Evolutionary conservation across 1,140 invertebrate species (phyloP).

Genomic region (Maniola jurtina): DNA sequence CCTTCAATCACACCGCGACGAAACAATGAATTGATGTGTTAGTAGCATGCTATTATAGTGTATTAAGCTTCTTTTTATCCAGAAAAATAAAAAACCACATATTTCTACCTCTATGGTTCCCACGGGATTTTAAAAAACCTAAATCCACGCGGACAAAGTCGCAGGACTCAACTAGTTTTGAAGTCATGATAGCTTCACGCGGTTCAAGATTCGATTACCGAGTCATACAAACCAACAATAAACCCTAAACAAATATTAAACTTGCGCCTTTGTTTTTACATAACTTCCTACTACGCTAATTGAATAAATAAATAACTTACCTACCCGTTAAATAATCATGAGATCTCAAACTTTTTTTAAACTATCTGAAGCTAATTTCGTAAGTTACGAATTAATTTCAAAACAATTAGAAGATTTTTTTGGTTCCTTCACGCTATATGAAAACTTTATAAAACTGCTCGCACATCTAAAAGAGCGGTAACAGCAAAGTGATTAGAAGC

Average conservation of each 20-base stretch:
- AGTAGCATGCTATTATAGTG: too few species aligned
- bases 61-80: too few species aligned
- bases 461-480: too few species aligned
- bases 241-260: neutral
- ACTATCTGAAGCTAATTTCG: conserved; percentile 13
- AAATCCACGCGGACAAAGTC: too few species aligned
- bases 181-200: neutral
- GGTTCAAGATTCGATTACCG: conserved; percentile 21
- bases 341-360: conserved; percentile 1
- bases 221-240: neutral
- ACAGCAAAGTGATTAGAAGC: too few species aligned
- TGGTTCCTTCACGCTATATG: neutral
- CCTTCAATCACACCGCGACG: too few species aligned
- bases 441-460: neutral
- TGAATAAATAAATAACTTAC: conserved; percentile 15
- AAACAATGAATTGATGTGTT: too few species aligned
- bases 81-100: too few species aligned
- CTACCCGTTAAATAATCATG: conserved; percentile 18
- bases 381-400: conserved; percentile 8
- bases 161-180: too few species aligned
- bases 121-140: too few species aligned
- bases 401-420: conserved; percentile 12
- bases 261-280: neutral
- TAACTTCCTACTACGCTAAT: conserved; percentile 22
- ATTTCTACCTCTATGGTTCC: too few species aligned